A percentile compares a stretch with the other conserved stretches of the same genome.
Conservation (phyloP, 2,888 invertebrate species). For the Halocaridina rubra region DNA sequence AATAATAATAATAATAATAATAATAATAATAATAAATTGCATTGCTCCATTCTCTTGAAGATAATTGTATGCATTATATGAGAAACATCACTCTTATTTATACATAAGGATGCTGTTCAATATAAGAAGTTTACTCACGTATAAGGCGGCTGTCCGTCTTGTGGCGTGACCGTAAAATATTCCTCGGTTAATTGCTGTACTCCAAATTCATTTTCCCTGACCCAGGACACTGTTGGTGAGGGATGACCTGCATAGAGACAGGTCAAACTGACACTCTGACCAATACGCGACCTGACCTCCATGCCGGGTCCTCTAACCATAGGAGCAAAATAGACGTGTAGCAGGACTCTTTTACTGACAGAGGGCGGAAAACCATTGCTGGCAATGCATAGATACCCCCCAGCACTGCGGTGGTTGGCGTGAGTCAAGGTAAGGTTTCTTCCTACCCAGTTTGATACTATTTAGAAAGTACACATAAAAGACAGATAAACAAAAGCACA, state of each 20-base stretch:
- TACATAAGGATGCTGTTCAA: no score
- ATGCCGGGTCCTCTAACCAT: neutral
- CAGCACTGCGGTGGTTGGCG: slow-evolving; percentile 28
- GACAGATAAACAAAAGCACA: no score
- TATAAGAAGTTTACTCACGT: no score
- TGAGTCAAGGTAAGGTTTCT: neutral
- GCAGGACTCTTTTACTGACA: slow-evolving; percentile 21
- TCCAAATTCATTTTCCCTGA: slow-evolving; percentile 12
- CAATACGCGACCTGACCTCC: slow-evolving; percentile 2
- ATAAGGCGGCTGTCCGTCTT: slow-evolving; percentile 27
- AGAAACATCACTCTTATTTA: no score
- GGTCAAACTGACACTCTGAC: slow-evolving; percentile 24
- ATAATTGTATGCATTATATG: no score
- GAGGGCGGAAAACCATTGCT: slow-evolving; percentile 44
- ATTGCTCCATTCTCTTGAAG: no score
- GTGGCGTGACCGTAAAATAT: slow-evolving; percentile 41
- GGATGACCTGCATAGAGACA: slow-evolving; percentile 33
- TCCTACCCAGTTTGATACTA: slow-evolving; percentile 22
- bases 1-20: no score
- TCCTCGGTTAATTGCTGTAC: slow-evolving; percentile 17
- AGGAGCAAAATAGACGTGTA: slow-evolving; percentile 28
- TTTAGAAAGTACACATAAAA: neutral
- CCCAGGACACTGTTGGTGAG: neutral
- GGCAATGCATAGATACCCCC: slow-evolving; percentile 46
- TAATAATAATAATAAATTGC: no score